These are phyloP conservation scores for Automeris io DNA, from an alignment of 2,888 invertebrate species.

Conservation along the genomic window DNA sequence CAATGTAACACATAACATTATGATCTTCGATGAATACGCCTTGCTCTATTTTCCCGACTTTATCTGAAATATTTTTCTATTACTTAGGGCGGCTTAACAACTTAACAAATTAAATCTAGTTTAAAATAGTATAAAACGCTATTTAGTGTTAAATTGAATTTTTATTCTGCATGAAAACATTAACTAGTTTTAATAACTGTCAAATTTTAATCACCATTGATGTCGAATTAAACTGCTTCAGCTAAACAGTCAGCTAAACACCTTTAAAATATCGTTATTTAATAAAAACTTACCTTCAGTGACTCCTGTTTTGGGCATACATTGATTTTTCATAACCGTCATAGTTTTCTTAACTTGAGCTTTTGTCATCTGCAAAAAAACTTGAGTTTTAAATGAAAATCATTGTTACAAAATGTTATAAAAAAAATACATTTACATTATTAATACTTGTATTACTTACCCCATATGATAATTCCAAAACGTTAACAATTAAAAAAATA, in stretches of 20 bases:
- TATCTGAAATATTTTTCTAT: conserved; percentile 37
- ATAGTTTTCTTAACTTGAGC: conserved; percentile 79
- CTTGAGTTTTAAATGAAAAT: background rate
- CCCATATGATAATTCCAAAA: background rate
- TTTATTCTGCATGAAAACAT: too few species aligned
- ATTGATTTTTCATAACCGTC: conserved; percentile 77
- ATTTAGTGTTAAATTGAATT: too few species aligned
- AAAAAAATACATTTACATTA: background rate
- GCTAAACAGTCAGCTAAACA: too few species aligned
- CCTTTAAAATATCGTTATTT: too few species aligned
- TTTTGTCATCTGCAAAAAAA: conserved; percentile 46
- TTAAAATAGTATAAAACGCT: too few species aligned
- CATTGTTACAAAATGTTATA: background rate
- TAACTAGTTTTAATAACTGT: too few species aligned
- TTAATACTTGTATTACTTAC: background rate
- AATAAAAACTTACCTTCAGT: conserved; percentile 56
- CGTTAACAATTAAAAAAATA: background rate
- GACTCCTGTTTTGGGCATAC: conserved; percentile 76
- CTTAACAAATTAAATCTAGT: too few species aligned
- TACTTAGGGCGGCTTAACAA: too few species aligned
- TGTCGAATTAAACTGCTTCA: too few species aligned
- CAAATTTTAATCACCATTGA: too few species aligned
- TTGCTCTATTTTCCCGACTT: conserved; percentile 50
- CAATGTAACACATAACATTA: conserved; percentile 55
- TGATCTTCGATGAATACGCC: conserved; percentile 49